Evolutionary conservation across 1,140 invertebrate species (phyloP).

Genomic region (Sycophaga agraensis): DNA sequence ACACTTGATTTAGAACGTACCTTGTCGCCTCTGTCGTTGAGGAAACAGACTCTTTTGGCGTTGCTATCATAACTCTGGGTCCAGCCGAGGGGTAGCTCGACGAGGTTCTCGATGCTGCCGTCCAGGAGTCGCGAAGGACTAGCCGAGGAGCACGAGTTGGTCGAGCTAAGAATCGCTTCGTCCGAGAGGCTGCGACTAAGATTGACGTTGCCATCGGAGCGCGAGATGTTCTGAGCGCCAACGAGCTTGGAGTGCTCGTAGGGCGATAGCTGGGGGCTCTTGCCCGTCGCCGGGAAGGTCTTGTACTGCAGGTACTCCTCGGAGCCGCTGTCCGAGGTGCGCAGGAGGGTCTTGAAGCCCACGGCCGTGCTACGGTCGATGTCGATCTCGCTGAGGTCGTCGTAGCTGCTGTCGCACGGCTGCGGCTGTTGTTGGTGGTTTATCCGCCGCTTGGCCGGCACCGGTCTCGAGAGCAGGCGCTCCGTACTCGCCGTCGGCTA

Average conservation of each 20-base stretch:
- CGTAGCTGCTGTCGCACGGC: conserved; percentile 12
- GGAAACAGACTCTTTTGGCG: conserved; percentile 42
- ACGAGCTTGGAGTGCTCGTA: background rate
- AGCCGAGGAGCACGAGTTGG: conserved; percentile 21
- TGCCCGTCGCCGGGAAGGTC: conserved; percentile 33
- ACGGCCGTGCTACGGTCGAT: conserved; percentile 44
- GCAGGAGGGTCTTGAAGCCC: conserved; percentile 42
- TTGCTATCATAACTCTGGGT: conserved; percentile 41
- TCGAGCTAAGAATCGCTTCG: conserved; percentile 41
- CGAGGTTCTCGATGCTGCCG: conserved; percentile 37
- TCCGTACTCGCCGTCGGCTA: background rate
- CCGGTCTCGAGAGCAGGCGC: conserved; percentile 13
- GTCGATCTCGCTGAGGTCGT: conserved; percentile 35
- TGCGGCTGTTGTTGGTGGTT: background rate
- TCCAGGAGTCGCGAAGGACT: conserved; percentile 31
- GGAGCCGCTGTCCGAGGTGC: conserved; percentile 46
- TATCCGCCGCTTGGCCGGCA: conserved; percentile 34
- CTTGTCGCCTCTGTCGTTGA: conserved; percentile 44
- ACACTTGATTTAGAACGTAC: no score
- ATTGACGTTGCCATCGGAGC: conserved; percentile 21
- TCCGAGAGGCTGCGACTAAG: conserved; percentile 37
- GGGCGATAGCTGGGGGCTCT: conserved; percentile 1
- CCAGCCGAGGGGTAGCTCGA: conserved; percentile 45
- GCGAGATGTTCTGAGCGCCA: background rate
- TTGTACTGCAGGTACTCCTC: conserved; percentile 47